phyloP scores from a whole-genome alignment of 2,888 invertebrate genomes.

The Congeria kusceri region DNA sequence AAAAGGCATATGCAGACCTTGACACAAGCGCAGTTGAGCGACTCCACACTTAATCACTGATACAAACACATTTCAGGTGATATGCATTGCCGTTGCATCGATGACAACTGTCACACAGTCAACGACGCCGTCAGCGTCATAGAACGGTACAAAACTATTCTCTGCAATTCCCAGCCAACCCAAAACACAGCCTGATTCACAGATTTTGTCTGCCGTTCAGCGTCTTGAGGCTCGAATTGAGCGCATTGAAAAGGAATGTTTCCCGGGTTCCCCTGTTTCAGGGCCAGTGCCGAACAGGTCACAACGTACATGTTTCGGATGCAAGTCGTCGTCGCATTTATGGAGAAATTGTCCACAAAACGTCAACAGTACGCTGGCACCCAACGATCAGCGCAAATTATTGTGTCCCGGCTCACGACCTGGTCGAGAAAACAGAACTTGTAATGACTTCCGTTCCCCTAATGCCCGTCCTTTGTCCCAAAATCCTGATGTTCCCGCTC shows the following conservation, averaged over 20 bases:
- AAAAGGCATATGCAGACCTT: slow-evolving; percentile 32
- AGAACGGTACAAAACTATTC: slow-evolving; percentile 49
- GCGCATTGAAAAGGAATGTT: not conserved
- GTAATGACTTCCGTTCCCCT: no score
- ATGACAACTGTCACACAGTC: slow-evolving; percentile 44
- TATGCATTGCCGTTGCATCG: slow-evolving; percentile 53
- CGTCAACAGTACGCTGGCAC: no score
- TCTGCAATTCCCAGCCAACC: slow-evolving; percentile 27
- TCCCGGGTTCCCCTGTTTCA: not conserved
- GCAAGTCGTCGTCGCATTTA: not conserved
- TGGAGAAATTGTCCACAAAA: not conserved
- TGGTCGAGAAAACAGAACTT: no score
- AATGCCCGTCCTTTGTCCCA: no score
- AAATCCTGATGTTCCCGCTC: no score
- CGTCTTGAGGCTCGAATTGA: not conserved
- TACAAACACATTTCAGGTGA: slow-evolving; percentile 38
- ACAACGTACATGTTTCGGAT: not conserved
- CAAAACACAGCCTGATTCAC: slow-evolving; percentile 6
- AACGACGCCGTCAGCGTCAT: slow-evolving; percentile 43
- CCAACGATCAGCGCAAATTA: no score
- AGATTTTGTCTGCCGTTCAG: slow-evolving; percentile 2
- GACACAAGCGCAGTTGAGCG: slow-evolving; percentile 37
- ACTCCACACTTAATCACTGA: slow-evolving; percentile 48
- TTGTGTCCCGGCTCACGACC: no score
- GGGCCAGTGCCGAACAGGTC: not conserved